Base-by-base conservation (phyloP, 2,113 vertebrate species). In the Xenopus borealis region DNA sequence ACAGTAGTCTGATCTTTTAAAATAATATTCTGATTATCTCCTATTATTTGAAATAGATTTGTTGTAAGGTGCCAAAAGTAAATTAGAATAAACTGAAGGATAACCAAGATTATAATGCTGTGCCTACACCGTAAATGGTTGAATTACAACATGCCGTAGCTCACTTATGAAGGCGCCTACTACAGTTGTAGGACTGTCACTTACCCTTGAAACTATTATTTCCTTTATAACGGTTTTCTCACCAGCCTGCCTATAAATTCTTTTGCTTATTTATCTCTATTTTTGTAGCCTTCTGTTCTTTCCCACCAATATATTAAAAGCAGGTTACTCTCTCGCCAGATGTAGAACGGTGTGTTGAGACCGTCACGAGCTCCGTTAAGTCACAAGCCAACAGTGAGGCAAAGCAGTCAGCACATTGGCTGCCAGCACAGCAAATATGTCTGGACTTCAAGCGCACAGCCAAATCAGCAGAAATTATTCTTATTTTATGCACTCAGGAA, bases 321-420 rank as follows among this genome's bases (percentile, higher is more conserved):
- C 67, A 70, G 50, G 74, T 70, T 64, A 77, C 84, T 81, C 1
- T 82, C 83, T 84, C 81, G 78, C 82, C 85, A 85, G 83, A 84
- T 81, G 76, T 79, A 81, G 70, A 72, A 79, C 62, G 82, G 81
- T 78, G 50, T 57, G 67, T 70, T 14, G 66, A 77, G 50, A 59
- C 65, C 67, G 67, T 77, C 74, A 77, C 74, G 20, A 77, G 74
- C 66, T 55, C 67, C 33, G 68, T 69, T 77, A 77, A 77, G 74
- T 70, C 74, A 77, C 69, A 69, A 69, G 66, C 74, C 74, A 77
- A 63, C 59, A 57, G 30, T 57, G 19, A 77, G 50, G 74, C 67
- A 77, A 50, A 77, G 67, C 61, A 69, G 73, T 77, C 66, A 70
- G 74, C 66, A 77, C 61, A 77, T 67, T 80, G 80, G 82, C 85